Conservation (phyloP, 2,113 vertebrate species). For the Athene noctua region DNA sequence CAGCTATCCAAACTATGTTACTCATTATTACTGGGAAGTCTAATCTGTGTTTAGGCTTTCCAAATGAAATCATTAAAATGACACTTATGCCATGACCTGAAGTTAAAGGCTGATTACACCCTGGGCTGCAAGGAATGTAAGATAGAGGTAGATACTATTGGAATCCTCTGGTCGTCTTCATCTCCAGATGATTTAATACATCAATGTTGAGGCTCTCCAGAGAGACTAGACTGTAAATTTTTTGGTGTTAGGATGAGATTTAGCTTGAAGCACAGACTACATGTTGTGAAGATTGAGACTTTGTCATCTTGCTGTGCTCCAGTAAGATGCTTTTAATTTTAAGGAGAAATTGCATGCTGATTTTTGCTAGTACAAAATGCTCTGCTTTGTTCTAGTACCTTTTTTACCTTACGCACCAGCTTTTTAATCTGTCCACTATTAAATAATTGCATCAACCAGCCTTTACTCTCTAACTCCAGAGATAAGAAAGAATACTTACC, state of each 20-base stretch:
- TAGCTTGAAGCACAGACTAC: not conserved
- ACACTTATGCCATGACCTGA: not conserved
- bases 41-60: not conserved
- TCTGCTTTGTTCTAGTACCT: not conserved
- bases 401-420: not conserved
- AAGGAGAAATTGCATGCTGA: not conserved
- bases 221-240: not conserved
- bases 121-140: not conserved
- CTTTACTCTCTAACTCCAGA: not conserved
- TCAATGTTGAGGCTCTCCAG: not conserved
- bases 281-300: not conserved
- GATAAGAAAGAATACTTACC: not conserved
- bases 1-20: not conserved
- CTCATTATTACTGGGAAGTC: not conserved
- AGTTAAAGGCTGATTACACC: not conserved
- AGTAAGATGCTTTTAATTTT: not conserved
- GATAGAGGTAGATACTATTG: not conserved
- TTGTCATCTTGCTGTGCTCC: not conserved
- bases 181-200: not conserved
- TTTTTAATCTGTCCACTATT: not conserved
- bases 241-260: not conserved
- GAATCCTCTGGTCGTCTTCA: not conserved
- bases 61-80: not conserved
- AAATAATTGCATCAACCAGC: not conserved
- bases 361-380: not conserved